Percentiles rank a stretch among this genome's conserved stretches.
Conservation (phyloP, 2,797 vertebrate species). For the Neostethus bicornis region DNA sequence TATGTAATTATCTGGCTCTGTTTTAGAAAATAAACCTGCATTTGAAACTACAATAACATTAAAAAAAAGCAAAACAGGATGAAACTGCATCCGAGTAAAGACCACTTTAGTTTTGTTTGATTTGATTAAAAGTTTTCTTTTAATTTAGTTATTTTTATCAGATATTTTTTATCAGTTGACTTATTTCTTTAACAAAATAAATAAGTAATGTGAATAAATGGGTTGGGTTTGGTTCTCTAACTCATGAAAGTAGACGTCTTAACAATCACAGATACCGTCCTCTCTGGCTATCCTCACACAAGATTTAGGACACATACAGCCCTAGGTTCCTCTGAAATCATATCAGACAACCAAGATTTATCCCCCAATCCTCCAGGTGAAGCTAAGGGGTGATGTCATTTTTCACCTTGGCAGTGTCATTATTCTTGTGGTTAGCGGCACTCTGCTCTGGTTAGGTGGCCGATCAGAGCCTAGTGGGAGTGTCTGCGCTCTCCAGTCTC, state of each 20-base stretch:
- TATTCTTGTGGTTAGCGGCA: conserved; percentile 82
- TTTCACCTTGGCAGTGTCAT: conserved; percentile 84
- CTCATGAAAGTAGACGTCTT: conserved; percentile 29
- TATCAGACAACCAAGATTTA: conserved; percentile 80
- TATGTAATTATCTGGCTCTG: no score
- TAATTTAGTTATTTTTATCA: background rate
- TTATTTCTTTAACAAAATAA: conserved; percentile 9
- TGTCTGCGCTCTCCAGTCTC: conserved; percentile 55
- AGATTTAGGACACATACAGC: conserved; percentile 76
- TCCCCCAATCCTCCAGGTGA: conserved; percentile 81
- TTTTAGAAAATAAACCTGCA: no score
- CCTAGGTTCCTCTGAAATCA: conserved; percentile 72
- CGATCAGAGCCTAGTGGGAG: conserved; percentile 69
- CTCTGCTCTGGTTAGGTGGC: conserved; percentile 79
- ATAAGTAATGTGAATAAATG: background rate
- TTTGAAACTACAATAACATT: no score
- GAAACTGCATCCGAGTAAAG: no score
- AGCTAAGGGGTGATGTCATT: conserved; percentile 82
- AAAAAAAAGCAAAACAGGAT: no score
- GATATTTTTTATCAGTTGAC: background rate
- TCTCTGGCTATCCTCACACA: conserved; percentile 59
- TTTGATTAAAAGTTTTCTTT: background rate
- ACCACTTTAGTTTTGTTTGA: conserved; percentile 11
- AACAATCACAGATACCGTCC: conserved; percentile 57
- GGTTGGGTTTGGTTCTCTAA: conserved; percentile 21